Base-by-base conservation (phyloP, 2,888 invertebrate species). In the Parnassius glacialis region DNA sequence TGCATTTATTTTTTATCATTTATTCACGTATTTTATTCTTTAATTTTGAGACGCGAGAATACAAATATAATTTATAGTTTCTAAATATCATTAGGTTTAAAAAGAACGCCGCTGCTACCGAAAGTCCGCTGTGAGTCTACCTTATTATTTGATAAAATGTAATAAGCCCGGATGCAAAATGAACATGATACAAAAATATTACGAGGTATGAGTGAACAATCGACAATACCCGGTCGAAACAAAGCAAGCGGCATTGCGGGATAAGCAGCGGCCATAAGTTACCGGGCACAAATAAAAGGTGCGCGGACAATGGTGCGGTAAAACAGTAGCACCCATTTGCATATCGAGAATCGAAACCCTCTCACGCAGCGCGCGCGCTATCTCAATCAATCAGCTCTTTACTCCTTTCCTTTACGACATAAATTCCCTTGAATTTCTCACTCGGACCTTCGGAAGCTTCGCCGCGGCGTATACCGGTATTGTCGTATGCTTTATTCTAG, bases 241-340 rank as follows among this genome's bases (percentile, higher is more conserved):
- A 74, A 74, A 74, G 65, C 71, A 73, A 16, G 73, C 72, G 70
- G 68, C 73, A 74, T 76, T 74, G 75, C 72, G 72, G 65, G 59
- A 61, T 64, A 10, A 61, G 55, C 68, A 71, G 74, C 70, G 74
- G 74, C 84, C 84, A 84, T 84, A 84, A 84, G 84, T 84, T 84
- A 85, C 84, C 65, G 57, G 55, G 55, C 50, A 61, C 61, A 66
- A 69, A 70, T 66, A 71, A 74, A 70, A 69, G 67, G 76, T 48
- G 13, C 72, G 67, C 71, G 70, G 75, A 83, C 85, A 84, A 83
- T 84, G 74, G 85, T 79, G 76, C 80, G 81, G 83, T 84, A 80
- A 83, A 84, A 82, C 87, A 81, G 87, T 79, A 84, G 85, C 86
- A 70, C 70, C 57, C 66, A 87, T 87, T 87, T 78, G 85, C 88